A percentile compares a stretch with the other conserved stretches of the same genome.
These are phyloP conservation scores for Fragum fragum DNA, from an alignment of 2,888 invertebrate genomes.

Conservation along the genomic window DNA sequence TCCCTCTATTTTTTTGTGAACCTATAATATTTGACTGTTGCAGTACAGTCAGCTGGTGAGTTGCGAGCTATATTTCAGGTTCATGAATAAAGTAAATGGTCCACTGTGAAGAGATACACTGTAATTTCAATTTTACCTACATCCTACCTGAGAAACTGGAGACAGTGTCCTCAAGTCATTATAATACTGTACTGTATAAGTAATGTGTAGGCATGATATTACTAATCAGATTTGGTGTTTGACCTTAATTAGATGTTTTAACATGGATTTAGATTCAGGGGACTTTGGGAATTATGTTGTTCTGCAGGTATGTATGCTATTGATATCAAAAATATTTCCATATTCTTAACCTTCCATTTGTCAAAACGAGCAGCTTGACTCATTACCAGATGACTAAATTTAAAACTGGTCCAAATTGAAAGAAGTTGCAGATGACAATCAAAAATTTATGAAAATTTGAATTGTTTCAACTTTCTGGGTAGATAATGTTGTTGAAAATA, in stretches of 20 bases:
- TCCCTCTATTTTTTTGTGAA: too few relatives aligned
- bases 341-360: too few relatives aligned
- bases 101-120: constrained; percentile 10
- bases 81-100: background rate
- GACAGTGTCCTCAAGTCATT: constrained; percentile 6
- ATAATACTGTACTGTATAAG: background rate
- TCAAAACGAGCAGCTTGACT: too few relatives aligned
- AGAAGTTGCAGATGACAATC: too few relatives aligned
- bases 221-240: constrained; percentile 1
- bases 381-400: too few relatives aligned
- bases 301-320: constrained; percentile 9
- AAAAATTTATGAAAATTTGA: too few relatives aligned
- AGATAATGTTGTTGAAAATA: too few relatives aligned
- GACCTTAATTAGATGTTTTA: background rate
- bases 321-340: too few relatives aligned
- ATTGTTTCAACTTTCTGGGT: too few relatives aligned
- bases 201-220: background rate
- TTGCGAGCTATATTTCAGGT: background rate
- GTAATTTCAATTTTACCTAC: constrained; percentile 15
- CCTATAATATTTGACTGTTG: too few relatives aligned
- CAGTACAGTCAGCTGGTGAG: too few relatives aligned
- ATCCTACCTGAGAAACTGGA: constrained; percentile 10
- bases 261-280: constrained; percentile 17
- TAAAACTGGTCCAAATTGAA: too few relatives aligned
- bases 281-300: constrained; percentile 28